These are phyloP conservation scores for Dryadula phaetusa DNA, from an alignment of 2,888 invertebrate genomes.

Conservation along the genomic window DNA sequence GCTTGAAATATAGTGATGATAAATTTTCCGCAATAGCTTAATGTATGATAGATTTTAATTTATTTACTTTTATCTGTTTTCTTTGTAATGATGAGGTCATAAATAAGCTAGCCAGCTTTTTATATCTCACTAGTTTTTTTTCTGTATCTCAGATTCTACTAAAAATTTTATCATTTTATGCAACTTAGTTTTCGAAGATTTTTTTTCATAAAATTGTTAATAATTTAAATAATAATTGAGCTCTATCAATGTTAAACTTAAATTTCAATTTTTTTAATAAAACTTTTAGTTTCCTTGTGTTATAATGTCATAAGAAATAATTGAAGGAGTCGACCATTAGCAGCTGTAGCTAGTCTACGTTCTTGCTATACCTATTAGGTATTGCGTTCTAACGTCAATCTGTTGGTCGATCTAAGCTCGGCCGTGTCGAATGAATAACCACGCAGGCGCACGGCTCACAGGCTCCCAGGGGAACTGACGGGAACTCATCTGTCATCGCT, in stretches of 20 bases:
- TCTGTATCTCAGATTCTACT: too few species aligned
- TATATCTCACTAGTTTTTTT: too few species aligned
- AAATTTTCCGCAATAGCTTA: conserved; percentile 17
- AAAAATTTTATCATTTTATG: too few species aligned
- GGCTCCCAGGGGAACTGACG: conserved; percentile 60
- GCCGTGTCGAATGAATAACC: conserved; percentile 64
- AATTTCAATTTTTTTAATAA: neutral
- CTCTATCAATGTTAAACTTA: too few species aligned
- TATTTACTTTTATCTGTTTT: too few species aligned
- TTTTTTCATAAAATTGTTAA: too few species aligned
- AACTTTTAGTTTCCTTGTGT: neutral
- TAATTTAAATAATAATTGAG: too few species aligned
- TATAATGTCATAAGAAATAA: neutral
- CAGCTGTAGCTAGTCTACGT: conserved; percentile 12
- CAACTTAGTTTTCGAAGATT: too few species aligned
- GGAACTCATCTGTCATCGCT: conserved; percentile 55
- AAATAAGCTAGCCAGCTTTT: too few species aligned
- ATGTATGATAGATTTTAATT: too few species aligned
- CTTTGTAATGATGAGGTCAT: too few species aligned
- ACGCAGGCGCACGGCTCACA: conserved; percentile 40
- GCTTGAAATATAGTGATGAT: conserved; percentile 14
- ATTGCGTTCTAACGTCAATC: conserved; percentile 33
- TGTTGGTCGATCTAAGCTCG: conserved; percentile 46
- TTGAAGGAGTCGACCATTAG: conserved; percentile 1
- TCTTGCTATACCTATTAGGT: conserved; percentile 23